Conservation (phyloP, 1,140 invertebrate species). For the Drosophila elegans region DNA sequence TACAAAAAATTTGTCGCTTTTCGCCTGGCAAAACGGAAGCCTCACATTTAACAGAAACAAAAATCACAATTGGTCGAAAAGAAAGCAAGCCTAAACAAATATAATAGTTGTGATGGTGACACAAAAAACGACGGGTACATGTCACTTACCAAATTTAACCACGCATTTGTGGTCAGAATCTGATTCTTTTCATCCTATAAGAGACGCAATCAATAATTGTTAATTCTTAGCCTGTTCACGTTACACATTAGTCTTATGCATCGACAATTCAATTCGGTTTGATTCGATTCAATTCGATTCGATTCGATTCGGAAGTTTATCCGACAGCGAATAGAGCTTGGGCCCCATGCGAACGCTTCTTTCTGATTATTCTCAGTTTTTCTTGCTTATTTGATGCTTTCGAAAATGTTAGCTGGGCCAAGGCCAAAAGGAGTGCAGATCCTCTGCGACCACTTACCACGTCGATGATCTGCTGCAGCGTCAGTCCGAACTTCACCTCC, state of each 20-base stretch:
- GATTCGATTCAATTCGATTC: conserved; percentile 5
- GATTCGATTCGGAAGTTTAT: conserved; percentile 1
- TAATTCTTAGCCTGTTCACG: conserved; percentile 45
- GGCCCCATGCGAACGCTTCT: background rate
- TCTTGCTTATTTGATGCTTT: conserved; percentile 44
- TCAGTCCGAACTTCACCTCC: conserved; percentile 97
- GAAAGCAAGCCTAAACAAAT: conserved; percentile 40
- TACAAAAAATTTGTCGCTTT: conserved; percentile 56
- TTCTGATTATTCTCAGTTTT: conserved; percentile 16
- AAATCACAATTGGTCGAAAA: conserved; percentile 33
- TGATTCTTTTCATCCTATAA: conserved; percentile 93
- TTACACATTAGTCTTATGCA: conserved; percentile 25
- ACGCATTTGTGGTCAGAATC: conserved; percentile 97
- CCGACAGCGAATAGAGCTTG: background rate
- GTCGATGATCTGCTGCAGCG: conserved; percentile 99
- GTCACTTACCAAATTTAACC: conserved; percentile 98
- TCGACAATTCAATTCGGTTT: conserved; percentile 23
- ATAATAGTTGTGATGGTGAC: conserved; percentile 43
- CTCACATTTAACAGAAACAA: conserved; percentile 23
- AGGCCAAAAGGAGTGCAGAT: background rate
- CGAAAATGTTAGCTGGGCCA: conserved; percentile 27
- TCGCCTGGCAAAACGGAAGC: conserved; percentile 42
- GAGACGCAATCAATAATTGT: conserved; percentile 78
- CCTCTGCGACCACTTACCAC: conserved; percentile 91
- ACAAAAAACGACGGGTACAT: conserved; percentile 86